Evolutionary conservation across 2,113 vertebrate genomes (phyloP), one percentile per base, ranked within the genome.

Genomic region (Actenoides hombroni): DNA sequence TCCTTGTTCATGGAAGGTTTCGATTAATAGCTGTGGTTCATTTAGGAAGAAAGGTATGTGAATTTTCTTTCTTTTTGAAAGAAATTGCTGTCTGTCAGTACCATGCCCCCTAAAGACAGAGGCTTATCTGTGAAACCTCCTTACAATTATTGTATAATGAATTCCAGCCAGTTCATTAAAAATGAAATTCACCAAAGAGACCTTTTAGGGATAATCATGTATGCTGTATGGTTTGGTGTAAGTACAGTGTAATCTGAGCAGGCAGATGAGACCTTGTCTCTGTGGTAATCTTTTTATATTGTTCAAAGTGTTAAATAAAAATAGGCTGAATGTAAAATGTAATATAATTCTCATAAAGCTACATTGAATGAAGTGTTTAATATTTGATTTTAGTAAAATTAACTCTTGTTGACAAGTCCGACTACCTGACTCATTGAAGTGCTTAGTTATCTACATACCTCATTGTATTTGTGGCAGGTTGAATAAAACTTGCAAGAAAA

Each of bases 81-180:
- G 42, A 77, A 78, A 81, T 46, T 65, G 46, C 63, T 86, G 17
- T 54, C 56, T 95, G 56, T 92, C 82, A 88, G 57, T 65, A 57
- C 17, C 65, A 33, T 56, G 87, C 37, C 85, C 53, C 69, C 90
- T 93, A 39, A 94, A 97, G 86, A 93, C 92, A 85, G 86, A 93
- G 83, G 25, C 77, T 85, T 96, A 88, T 90, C 95, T 95, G 77
- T 80, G 93, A 97, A 96, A 83, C 68, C 76, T 74, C 94, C 61
- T n/a, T 91, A 61, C 76, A 93, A 92, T 97, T 97, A 94, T 9
- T 74, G 56, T 73, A 21, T 96, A 97, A 97, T 97, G 94, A 97
- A 96, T 97, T 94, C 49, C 89, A 80, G 83, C 28, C 89, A 96
- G 90, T 92, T 97, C 95, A 96, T 97, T 97, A 96, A 87, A 97